phyloP scores from a whole-genome alignment of 2,113 vertebrate species.

The Lamprotornis superbus region DNA sequence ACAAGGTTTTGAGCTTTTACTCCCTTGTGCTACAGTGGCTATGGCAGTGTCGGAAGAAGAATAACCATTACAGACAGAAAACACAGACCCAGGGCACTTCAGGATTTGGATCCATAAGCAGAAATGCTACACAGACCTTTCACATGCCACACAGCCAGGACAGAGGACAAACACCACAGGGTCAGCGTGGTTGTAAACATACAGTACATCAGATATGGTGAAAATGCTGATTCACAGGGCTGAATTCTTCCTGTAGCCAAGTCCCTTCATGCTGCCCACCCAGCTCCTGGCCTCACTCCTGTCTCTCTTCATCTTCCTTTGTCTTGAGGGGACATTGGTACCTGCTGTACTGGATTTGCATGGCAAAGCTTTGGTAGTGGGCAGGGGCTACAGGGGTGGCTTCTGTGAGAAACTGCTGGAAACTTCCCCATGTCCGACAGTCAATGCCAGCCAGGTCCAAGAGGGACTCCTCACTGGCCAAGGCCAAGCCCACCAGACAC shows the following conservation, averaged over 20 bases:
- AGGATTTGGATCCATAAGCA: background rate
- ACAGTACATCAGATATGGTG: background rate
- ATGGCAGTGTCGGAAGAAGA: background rate
- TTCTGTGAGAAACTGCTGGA: background rate
- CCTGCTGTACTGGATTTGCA: background rate
- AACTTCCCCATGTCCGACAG: background rate
- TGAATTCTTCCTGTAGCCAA: background rate
- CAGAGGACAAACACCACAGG: background rate
- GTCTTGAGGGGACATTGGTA: background rate
- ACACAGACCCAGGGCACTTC: background rate
- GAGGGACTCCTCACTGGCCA: background rate
- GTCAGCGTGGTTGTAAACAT: background rate
- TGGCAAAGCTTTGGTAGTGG: background rate
- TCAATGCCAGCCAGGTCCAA: background rate
- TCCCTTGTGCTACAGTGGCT: background rate
- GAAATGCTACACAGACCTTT: background rate
- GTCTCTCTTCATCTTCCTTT: background rate
- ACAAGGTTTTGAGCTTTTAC: background rate
- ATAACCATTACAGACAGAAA: background rate
- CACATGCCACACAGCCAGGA: background rate
- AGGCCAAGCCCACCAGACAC: rapidly evolving
- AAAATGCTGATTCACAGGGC: background rate
- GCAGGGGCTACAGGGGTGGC: background rate
- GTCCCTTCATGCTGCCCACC: background rate
- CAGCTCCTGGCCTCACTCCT: background rate